Evolutionary conservation across 2,888 invertebrate genomes (phyloP), one percentile per base, ranked within the genome.

Genomic region (Ichneumoninae sp.): DNA sequence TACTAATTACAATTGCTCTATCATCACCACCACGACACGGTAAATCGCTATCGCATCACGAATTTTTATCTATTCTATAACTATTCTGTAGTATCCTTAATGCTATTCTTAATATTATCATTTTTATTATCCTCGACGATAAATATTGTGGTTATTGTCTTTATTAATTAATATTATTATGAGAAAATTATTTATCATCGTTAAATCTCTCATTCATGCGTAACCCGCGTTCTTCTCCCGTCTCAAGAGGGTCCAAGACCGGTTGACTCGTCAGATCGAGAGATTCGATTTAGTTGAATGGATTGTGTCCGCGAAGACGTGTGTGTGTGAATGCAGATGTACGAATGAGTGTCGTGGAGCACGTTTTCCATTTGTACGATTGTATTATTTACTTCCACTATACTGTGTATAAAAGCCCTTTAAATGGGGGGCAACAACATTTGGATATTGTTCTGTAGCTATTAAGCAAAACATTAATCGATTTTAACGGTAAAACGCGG

Each of bases 401-500:
- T 84, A 78, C 70, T 81, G 84, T 84, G 78, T 78, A 73, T 73
- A 81, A 85, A 82, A 33, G 66, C 60, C 65, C 81, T 47, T 33
- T 47, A 60, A 65, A 7, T 50, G n/a, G 47, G 74, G 16, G 7
- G 16, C 84, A 66, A 81, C 69, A 30, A 63, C 63, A 68, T 87
- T 83, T 79, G 77, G 75, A 81, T 82, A 81, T 87, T 63, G 74
- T 74, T 86, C 60, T 71, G 75, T 83, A 83, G 75, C 76, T 86
- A 76, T 87, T 87, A 86, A 87, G 78, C 84, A 80, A 88, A 88
- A 87, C 86, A 83, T 88, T 87, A 83, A 88, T 88, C 83, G 86
- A 89, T 87, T 84, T 86, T 88, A 85, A 88, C 82, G 87, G 85
- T 88, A 86, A 86, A 88, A 87, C 83, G 87, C 87, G 87, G 86